A percentile compares a stretch with the other conserved stretches of the same genome.
phyloP scores from a whole-genome alignment of 2,113 vertebrate genomes.

The Isurus oxyrinchus region DNA sequence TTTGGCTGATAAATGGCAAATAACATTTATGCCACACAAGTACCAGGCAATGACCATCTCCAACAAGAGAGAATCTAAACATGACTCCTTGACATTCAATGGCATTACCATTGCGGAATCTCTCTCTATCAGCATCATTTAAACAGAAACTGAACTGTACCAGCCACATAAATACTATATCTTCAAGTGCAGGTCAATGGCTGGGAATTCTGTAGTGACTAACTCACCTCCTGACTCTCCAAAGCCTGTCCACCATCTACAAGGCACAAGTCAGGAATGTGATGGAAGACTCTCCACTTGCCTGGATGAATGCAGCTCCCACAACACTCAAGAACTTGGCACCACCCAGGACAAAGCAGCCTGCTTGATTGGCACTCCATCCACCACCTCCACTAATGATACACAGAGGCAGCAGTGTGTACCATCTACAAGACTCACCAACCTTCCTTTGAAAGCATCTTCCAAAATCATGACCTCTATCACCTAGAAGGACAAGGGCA shows the following conservation, averaged over 20 bases:
- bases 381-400: neutral
- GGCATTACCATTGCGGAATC: neutral
- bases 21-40: neutral
- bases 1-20: neutral
- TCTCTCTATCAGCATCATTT: neutral
- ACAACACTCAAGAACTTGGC: neutral
- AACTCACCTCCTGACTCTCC: too few species aligned
- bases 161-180: neutral
- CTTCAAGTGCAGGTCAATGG: neutral
- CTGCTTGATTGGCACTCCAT: neutral
- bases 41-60: neutral
- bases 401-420: neutral
- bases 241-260: neutral
- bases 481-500: too few species aligned
- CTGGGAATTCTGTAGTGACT: too few species aligned
- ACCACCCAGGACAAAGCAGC: neutral
- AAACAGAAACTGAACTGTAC: neutral
- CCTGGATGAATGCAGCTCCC: neutral
- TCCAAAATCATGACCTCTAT: too few species aligned
- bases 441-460: too few species aligned
- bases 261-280: neutral
- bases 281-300: neutral
- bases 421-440: neutral
- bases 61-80: neutral
- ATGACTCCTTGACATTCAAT: neutral